A percentile compares a stretch with the other conserved stretches of the same genome.
Conservation (phyloP, 2,888 invertebrate genomes). For the Troilus luridus region DNA sequence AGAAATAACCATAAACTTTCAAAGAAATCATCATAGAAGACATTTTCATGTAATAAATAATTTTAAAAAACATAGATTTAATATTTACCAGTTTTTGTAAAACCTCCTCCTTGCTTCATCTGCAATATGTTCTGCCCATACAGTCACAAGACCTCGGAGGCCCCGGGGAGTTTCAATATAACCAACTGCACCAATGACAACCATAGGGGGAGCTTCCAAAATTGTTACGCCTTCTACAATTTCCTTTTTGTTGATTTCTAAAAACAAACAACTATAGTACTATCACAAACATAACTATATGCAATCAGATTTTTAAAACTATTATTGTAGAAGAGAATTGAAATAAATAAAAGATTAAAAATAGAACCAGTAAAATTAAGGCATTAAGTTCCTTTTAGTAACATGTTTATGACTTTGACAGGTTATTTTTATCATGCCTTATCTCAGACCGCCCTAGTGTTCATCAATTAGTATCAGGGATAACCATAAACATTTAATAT, state of each 20-base stretch:
- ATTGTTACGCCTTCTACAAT: slow-evolving; percentile 99
- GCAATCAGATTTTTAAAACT: too few relatives aligned
- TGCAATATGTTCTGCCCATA: slow-evolving; percentile 99
- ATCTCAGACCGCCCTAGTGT: slow-evolving; percentile 72
- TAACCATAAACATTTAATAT: slow-evolving; percentile 63
- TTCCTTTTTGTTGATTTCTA: slow-evolving; percentile 99
- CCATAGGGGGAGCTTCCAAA: slow-evolving; percentile 98
- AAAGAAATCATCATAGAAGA: slow-evolving; percentile 51
- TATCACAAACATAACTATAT: background rate
- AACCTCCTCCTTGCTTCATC: slow-evolving; percentile 98
- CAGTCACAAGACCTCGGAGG: slow-evolving; percentile 92
- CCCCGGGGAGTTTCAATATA: slow-evolving; percentile 99
- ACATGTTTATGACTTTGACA: too few relatives aligned
- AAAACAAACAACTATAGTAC: background rate
- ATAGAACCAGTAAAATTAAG: too few relatives aligned
- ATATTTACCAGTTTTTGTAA: slow-evolving; percentile 97
- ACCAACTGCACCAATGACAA: slow-evolving; percentile 96
- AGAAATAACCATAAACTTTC: slow-evolving; percentile 63
- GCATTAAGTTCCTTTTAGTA: too few relatives aligned
- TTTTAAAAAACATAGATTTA: background rate
- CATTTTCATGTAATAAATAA: background rate
- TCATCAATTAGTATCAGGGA: slow-evolving; percentile 62
- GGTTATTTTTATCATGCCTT: background rate
- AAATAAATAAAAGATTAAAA: too few relatives aligned
- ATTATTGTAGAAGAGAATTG: too few relatives aligned